Base-by-base conservation (phyloP, 2,888 invertebrate genomes). In the Sarcophaga variegata region DNA sequence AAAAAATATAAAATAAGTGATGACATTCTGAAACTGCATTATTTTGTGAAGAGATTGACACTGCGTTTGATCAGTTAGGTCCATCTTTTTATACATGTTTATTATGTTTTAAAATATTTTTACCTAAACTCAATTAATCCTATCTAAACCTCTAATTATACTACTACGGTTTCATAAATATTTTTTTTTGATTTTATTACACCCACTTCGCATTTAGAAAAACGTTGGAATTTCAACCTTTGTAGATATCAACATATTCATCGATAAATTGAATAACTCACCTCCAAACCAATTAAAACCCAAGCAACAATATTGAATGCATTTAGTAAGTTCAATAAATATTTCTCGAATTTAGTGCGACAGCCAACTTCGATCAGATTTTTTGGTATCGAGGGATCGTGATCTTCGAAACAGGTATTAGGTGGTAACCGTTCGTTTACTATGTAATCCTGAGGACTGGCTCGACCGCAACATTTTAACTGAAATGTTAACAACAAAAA, bases 381-480 rank as follows among this genome's bases (percentile, higher is more conserved):
- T n/a, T 91, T 89, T 3, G 90, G 86, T 59, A 89, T 87, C 54
- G 88, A 85, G 37, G 83, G 89, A 60, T 93, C 91, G 37, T 90
- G 89, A 71, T 90, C 87, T 3, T 74, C 82, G 86, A 92, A 93
- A 79, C 93, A 93, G 22, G 90, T 90, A 2, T 84, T 81, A n/a
- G 93, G 92, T 0, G 92, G 93, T 47, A 92, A 62, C 6, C 91
- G 90, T 54, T 89, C 91, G 62, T 91, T 91, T 20, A 91, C 90
- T 81, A 92, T 90, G 54, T 93, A 93, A 81, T 93, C 92, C 77
- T 91, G 90, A 1, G 91, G 91, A 75, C 93, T 92, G n/a, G 89
- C 89, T 20, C 91, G 90, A 63, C 93, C 93, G 25, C 94, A 94
- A 72, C 93, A 92, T 22, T 90, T 89, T 88, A 91, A 91, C 91